Evolutionary conservation across 2,797 vertebrate genomes (phyloP), one percentile per base, ranked within the genome.

Genomic region (Perodicticus potto): DNA sequence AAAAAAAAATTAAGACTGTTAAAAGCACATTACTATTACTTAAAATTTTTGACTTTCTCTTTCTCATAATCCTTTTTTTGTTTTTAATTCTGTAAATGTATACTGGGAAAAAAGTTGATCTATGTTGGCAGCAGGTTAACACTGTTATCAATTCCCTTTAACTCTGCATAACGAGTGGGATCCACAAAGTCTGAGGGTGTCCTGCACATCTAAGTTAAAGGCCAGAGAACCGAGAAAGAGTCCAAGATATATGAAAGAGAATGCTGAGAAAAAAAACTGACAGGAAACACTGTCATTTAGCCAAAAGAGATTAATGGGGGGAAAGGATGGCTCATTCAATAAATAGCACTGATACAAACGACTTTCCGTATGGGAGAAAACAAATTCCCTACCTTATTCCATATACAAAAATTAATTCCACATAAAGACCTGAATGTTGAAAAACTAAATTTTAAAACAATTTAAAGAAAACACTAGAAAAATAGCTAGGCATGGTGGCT

Each of bases 371-470:
- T 4, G 19, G 17, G 34, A 92, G 57, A 94, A 72, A 80, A 81
- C 61, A 65, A 90, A 80, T 91, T 89, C 29, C n/a, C 34, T 72
- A 27, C 3, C 37, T 57, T 90, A 86, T 91, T 88, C 34, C 40
- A 59, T 59, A 61, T 22, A 86, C 8, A 70, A 96, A 96, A 86
- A 55, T 55, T 34, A 88, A 82, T 76, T 76, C 19, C 37, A 91
- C 14, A 23, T 74, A 82, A 92, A 84, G 27, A 63, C 12, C 6
- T 67, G 83, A 84, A 87, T 29, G 16, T 22, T 84, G 7, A 86
- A 86, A 96, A 91, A 69, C 13, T 93, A 74, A 65, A 80, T 77
- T 70, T 86, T 91, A 93, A 95, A 74, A 67, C 57, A 90, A 72
- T 72, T 40, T 43, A 37, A 90, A 92, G 45, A 81, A 93, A 96